Evolutionary conservation across 1,140 invertebrate species (phyloP).

Genomic region (Calephelis virginiensis): DNA sequence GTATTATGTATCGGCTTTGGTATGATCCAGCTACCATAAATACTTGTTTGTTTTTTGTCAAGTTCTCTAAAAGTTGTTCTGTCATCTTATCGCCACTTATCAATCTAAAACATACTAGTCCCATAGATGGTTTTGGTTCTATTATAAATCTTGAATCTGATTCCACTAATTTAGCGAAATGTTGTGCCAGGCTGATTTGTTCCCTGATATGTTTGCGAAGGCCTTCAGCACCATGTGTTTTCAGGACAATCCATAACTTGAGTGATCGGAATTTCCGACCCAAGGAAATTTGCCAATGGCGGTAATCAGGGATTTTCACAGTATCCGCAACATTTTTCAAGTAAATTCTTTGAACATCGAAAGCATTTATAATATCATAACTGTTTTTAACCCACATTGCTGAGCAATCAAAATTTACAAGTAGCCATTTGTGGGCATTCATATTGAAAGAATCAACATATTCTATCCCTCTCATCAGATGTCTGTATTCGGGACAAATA

Average conservation of each 20-base stretch:
- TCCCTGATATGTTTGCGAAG: constrained; percentile 89
- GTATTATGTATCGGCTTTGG: constrained; percentile 84
- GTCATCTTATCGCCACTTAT: constrained; percentile 90
- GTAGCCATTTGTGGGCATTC: constrained; percentile 95
- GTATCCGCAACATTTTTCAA: constrained; percentile 84
- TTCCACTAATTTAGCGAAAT: constrained; percentile 86
- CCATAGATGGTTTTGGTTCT: constrained; percentile 84
- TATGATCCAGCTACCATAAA: constrained; percentile 90
- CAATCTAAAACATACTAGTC: constrained; percentile 92
- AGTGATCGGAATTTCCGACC: constrained; percentile 94
- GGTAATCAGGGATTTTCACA: constrained; percentile 89
- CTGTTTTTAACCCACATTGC: constrained; percentile 92
- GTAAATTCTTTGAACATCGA: constrained; percentile 96
- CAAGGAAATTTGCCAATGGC: constrained; percentile 97
- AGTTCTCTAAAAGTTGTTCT: constrained; percentile 84
- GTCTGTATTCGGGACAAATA: constrained; percentile 92
- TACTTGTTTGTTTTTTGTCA: constrained; percentile 89
- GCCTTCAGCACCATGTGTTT: constrained; percentile 89
- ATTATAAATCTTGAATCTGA: constrained; percentile 90
- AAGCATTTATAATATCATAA: constrained; percentile 88
- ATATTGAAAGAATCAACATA: constrained; percentile 92
- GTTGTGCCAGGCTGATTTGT: constrained; percentile 85
- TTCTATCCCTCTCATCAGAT: constrained; percentile 89
- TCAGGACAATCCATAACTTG: constrained; percentile 96
- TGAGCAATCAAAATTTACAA: constrained; percentile 95